Evolutionary conservation across 2,888 invertebrate species (phyloP).

Genomic region (Pheosia gnoma): DNA sequence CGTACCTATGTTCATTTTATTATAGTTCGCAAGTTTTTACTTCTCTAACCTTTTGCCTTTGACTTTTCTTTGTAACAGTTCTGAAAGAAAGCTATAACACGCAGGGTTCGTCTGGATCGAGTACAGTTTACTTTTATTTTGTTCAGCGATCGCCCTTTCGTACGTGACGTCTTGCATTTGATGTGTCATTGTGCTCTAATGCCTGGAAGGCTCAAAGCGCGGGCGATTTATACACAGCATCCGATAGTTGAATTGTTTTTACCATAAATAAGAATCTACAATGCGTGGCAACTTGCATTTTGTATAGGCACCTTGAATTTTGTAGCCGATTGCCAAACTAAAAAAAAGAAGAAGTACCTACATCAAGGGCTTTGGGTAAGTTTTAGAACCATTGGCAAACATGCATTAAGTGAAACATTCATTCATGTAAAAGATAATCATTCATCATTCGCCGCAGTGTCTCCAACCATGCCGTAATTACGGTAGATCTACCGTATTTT

Average conservation of each 20-base stretch:
- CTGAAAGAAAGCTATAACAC: conserved; percentile 42
- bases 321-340: too few relatives aligned
- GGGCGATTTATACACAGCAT: neutral
- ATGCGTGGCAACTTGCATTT: too few relatives aligned
- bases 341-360: too few relatives aligned
- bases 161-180: conserved; percentile 56
- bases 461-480: too few relatives aligned
- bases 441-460: too few relatives aligned
- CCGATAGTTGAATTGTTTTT: neutral
- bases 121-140: conserved; percentile 55
- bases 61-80: conserved; percentile 2
- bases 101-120: conserved; percentile 49
- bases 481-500: too few relatives aligned
- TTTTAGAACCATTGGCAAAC: too few relatives aligned
- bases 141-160: conserved; percentile 41
- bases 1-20: conserved; percentile 18
- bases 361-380: too few relatives aligned
- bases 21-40: conserved; percentile 27
- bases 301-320: too few relatives aligned
- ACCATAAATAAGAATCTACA: too few relatives aligned
- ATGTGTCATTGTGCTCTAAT: conserved; percentile 24
- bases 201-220: conserved; percentile 5
- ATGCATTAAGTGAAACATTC: too few relatives aligned
- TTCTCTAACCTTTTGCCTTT: conserved; percentile 29
- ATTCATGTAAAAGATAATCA: too few relatives aligned